Base-by-base conservation (phyloP, 92 coral and sea anemone genomes). In the Bergia puertoricense region DNA sequence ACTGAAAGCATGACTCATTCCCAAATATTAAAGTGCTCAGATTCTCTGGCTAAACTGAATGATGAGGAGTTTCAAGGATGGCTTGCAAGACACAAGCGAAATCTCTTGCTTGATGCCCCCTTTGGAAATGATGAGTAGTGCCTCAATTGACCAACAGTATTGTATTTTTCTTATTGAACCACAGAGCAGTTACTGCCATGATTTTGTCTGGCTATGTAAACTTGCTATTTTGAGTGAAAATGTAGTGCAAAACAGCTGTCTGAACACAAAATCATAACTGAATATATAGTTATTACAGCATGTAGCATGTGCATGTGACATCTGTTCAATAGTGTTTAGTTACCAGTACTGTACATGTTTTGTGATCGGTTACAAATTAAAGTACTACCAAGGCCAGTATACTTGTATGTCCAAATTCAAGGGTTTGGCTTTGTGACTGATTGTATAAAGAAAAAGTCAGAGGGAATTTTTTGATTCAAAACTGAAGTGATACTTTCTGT, bases 41-140 rank as follows among this genome's bases (percentile, higher is more conserved):
- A 91, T 67, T 93, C 92, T 48, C 80, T 91, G 86, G 80, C 86
- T 4, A 22, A 89, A 57, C 88, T 91, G 6, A 78, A 88, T 71
- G 74, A 89, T 67, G 86, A 81, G 79, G 95, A 93, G 65, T 79
- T 88, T 76, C 77, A 86, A 74, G 74, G 92, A 43, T 93, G 96
- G 96, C 81, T 86, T 76, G 87, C 88, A 1, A 10, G 88, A 36
- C 94, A 92, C 82, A 89, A 92, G 80, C 83, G 83, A 77, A 92
- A 92, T 86, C 82, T 92, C 37, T 81, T 89, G 23, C 82, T 85
- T 38, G 80, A 92, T 92, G 94, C 89, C 44, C 94, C 94, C 81
- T 72, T 85, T 75, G 87, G 82, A 36, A 81, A 86, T 68, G 89
- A 90, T 30, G 89, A 62, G 59, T 43, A 57, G 85, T 81, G 75